These are phyloP conservation scores for Myotis daubentonii DNA, from an alignment of 2,797 vertebrate genomes.

Conservation along the genomic window DNA sequence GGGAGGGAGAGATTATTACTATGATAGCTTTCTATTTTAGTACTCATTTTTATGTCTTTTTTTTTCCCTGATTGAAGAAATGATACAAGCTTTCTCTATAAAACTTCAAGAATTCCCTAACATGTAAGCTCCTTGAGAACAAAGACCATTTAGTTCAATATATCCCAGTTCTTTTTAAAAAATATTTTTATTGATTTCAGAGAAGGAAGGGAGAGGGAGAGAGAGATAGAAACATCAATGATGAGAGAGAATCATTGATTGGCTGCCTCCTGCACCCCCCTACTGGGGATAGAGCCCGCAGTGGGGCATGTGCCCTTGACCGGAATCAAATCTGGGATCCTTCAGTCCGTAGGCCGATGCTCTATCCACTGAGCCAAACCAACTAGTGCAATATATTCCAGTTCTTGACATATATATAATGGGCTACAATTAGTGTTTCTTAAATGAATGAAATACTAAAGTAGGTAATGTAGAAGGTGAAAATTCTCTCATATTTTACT, in stretches of 20 bases:
- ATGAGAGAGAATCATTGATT: too few species aligned
- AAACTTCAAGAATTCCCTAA: neutral
- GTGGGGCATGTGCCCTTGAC: too few species aligned
- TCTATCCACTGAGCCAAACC: too few species aligned
- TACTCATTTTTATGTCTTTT: neutral
- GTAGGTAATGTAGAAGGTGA: neutral
- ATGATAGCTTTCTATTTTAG: neutral
- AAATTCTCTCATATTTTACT: neutral
- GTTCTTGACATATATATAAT: neutral
- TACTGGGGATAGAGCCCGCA: too few species aligned
- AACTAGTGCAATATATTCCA: neutral
- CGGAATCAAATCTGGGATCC: too few species aligned
- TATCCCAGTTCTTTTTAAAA: neutral
- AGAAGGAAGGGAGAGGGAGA: too few species aligned
- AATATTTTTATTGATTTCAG: too few species aligned
- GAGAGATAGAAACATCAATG: too few species aligned
- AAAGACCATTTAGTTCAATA: neutral
- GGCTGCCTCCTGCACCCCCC: too few species aligned
- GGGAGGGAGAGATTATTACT: neutral
- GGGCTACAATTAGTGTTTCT: neutral
- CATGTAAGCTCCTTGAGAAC: neutral
- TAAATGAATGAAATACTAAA: constrained; percentile 39
- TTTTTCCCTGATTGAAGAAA: neutral
- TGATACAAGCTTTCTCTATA: neutral
- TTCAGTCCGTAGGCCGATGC: too few species aligned